A percentile compares a stretch with the other conserved stretches of the same genome.
These are phyloP conservation scores for Uropsilus gracilis DNA, from an alignment of 2,113 vertebrate genomes.

Conservation along the genomic window DNA sequence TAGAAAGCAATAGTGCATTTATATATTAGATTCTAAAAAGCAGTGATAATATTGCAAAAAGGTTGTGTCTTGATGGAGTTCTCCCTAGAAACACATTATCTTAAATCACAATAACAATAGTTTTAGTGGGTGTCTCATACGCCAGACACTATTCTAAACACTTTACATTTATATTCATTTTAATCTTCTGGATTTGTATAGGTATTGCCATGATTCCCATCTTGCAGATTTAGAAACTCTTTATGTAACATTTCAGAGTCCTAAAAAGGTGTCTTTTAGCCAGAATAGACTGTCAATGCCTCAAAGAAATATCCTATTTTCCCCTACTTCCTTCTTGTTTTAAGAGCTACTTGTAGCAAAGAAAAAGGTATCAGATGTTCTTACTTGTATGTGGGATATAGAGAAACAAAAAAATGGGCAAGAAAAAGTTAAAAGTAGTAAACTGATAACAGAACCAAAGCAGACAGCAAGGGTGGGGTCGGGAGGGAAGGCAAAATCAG, in stretches of 20 bases:
- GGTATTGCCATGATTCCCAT: not conserved
- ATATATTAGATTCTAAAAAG: not conserved
- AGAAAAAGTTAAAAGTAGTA: too few relatives aligned
- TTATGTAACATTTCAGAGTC: not conserved
- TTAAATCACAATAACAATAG: not conserved
- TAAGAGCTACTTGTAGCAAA: not conserved
- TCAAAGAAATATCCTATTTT: not conserved
- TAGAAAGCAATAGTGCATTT: not conserved
- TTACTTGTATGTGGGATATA: too few relatives aligned
- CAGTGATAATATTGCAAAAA: not conserved
- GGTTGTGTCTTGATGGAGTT: not conserved
- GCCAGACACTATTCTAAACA: not conserved
- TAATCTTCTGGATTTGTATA: not conserved
- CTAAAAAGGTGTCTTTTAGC: not conserved
- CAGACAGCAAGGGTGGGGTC: too few relatives aligned
- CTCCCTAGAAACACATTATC: not conserved
- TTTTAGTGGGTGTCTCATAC: not conserved
- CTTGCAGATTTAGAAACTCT: not conserved
- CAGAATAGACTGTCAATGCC: not conserved
- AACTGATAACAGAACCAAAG: too few relatives aligned
- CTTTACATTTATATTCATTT: not conserved
- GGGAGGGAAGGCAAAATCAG: too few relatives aligned
- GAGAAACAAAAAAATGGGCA: too few relatives aligned
- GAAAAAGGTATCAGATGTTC: too few relatives aligned
- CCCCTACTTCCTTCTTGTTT: not conserved